These are phyloP conservation scores for Urocolius indicus DNA, from an alignment of 2,113 vertebrate species.

Conservation along the genomic window DNA sequence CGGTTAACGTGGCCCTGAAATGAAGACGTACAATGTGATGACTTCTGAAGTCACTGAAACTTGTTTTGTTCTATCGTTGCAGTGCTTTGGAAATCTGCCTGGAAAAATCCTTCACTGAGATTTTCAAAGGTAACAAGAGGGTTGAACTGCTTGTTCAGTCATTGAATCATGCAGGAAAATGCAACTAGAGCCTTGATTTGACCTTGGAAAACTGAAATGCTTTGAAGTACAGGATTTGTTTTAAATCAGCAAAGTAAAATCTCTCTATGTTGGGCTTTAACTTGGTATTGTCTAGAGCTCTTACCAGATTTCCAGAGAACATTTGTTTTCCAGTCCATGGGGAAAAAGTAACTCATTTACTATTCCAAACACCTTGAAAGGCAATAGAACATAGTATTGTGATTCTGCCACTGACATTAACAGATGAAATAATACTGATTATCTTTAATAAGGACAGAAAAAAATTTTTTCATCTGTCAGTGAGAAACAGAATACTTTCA, in stretches of 20 bases:
- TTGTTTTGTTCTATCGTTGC: background rate
- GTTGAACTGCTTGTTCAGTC: background rate
- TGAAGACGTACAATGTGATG: rapidly evolving
- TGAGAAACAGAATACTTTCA: background rate
- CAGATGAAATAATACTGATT: background rate
- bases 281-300: constrained; percentile 31
- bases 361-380: background rate
- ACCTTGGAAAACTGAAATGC: constrained; percentile 23
- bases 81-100: background rate
- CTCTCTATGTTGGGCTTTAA: background rate
- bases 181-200: background rate
- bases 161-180: background rate
- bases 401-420: background rate
- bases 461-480: background rate
- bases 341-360: background rate
- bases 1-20: background rate
- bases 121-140: background rate
- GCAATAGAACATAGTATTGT: background rate
- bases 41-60: background rate
- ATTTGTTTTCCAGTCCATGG: background rate
- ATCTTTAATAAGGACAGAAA: background rate
- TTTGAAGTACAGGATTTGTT: constrained; percentile 35
- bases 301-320: constrained; percentile 10
- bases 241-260: background rate
- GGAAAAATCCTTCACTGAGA: background rate